phyloP scores from a whole-genome alignment of 2,797 vertebrate species.

The Poecilia picta region DNA sequence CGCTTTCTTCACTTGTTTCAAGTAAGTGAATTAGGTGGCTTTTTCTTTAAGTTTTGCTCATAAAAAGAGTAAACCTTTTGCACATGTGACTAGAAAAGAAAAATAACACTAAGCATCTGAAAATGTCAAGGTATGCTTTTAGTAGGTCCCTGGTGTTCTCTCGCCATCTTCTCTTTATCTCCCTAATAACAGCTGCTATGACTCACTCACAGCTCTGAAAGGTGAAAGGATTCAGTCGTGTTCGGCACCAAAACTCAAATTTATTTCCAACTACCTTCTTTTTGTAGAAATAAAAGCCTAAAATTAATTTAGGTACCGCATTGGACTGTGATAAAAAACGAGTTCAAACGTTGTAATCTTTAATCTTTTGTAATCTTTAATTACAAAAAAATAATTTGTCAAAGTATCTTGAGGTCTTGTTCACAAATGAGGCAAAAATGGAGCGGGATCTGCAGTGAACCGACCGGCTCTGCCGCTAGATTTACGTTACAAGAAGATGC shows the following conservation, averaged over 20 bases:
- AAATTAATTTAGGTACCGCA: conserved; percentile 37
- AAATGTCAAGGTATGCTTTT: conserved; percentile 61
- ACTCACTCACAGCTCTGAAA: conserved; percentile 34
- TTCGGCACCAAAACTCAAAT: conserved; percentile 56
- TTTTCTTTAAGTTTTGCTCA: too few relatives aligned
- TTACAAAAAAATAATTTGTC: background rate
- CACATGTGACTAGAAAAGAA: conserved; percentile 10
- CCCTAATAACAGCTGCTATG: conserved; percentile 58
- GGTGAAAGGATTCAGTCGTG: conserved; percentile 57
- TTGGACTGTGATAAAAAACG: conserved; percentile 4
- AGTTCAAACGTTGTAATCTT: background rate
- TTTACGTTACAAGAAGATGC: too few relatives aligned
- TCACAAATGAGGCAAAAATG: too few relatives aligned
- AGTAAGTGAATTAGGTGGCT: too few relatives aligned
- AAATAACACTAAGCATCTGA: conserved; percentile 42
- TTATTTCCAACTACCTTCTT: conserved; percentile 46
- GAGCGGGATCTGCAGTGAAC: too few relatives aligned
- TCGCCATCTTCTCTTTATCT: conserved; percentile 12
- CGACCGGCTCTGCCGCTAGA: too few relatives aligned
- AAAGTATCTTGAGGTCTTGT: background rate
- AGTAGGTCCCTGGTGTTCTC: conserved; percentile 47
- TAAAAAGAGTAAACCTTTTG: conserved; percentile 8
- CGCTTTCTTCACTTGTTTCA: too few relatives aligned
- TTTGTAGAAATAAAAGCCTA: conserved; percentile 36
- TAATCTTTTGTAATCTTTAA: background rate